Conservation (phyloP, 2,113 vertebrate genomes). For the Psittacus erithacus region DNA sequence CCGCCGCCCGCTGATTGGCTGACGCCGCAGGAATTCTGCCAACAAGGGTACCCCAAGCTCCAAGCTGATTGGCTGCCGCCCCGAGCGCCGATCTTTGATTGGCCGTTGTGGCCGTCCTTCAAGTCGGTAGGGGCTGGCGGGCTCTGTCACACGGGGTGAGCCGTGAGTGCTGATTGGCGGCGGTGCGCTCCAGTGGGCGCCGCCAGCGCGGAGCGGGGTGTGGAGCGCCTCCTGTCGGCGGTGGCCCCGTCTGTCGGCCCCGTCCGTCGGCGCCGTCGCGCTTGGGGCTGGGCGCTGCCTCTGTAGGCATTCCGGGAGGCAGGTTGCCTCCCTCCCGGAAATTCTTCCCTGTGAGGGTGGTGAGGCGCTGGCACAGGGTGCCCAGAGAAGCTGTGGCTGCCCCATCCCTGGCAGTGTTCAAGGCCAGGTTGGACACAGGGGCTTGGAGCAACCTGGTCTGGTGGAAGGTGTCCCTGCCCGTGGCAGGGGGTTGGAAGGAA, state of each 20-base stretch:
- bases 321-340: no score
- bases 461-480: not conserved
- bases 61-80: not conserved
- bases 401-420: not conserved
- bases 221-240: accelerated
- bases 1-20: not conserved
- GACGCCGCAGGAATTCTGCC: accelerated
- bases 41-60: accelerated
- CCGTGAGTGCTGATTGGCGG: not conserved
- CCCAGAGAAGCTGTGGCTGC: not conserved
- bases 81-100: not conserved
- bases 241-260: no score
- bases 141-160: accelerated
- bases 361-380: accelerated
- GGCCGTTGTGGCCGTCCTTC: accelerated
- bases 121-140: accelerated
- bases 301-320: not conserved
- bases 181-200: not conserved
- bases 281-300: accelerated
- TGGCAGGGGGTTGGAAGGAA: not conserved
- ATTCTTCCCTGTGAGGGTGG: not conserved
- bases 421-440: not conserved
- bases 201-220: accelerated
- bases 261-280: no score
- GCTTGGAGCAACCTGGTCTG: not conserved